Evolutionary conservation across 2,113 vertebrate genomes (phyloP).

Genomic region (Colaptes auratus): DNA sequence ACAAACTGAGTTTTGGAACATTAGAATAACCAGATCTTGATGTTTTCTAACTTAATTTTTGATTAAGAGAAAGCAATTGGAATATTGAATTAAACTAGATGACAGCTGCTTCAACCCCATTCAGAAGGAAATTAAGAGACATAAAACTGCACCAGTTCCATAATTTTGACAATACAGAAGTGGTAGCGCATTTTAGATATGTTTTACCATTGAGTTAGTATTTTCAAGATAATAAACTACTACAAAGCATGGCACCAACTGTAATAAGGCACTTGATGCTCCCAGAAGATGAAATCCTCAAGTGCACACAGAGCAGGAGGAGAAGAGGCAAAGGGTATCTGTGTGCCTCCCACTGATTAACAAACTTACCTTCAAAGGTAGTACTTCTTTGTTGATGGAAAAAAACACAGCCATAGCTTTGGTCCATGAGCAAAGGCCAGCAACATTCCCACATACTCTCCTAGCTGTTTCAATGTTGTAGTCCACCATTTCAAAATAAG

Average conservation of each 20-base stretch:
- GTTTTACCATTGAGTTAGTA: neutral
- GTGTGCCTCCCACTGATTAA: neutral
- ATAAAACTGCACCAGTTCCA: neutral
- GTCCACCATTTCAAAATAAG: conserved; percentile 94
- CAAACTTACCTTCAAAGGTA: conserved; percentile 89
- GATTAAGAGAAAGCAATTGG: neutral
- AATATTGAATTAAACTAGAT: neutral
- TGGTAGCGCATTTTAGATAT: neutral
- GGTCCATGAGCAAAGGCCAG: conserved; percentile 95
- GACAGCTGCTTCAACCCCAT: neutral
- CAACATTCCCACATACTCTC: conserved; percentile 92
- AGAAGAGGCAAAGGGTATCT: neutral
- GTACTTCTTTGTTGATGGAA: conserved; percentile 94
- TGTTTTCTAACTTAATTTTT: neutral
- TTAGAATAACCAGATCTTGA: neutral
- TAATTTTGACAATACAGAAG: neutral
- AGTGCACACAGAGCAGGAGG: neutral
- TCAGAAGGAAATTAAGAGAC: neutral
- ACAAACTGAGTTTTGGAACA: neutral
- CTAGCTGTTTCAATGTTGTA: conserved; percentile 95
- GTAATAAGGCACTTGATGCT: neutral
- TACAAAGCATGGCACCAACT: neutral
- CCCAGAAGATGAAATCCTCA: neutral
- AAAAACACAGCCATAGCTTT: conserved; percentile 95
- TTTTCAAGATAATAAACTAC: neutral